Conservation (phyloP, 2,113 vertebrate genomes). For the Trematomus loennbergii region DNA sequence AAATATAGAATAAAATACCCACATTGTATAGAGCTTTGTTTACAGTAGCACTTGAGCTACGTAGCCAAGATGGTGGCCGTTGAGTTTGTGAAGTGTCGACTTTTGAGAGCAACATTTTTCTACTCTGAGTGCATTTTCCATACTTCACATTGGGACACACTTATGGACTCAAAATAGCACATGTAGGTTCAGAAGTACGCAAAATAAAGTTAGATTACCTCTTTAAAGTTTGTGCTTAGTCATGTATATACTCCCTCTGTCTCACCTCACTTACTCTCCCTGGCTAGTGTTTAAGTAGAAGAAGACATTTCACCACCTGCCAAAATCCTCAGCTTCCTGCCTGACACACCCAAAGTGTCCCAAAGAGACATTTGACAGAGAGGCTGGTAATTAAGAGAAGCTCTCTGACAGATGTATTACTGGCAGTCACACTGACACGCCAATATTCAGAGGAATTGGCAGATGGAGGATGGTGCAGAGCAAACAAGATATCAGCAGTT, state of each 20-base stretch:
- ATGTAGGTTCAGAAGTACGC: no score
- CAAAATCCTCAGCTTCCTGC: conserved; percentile 52
- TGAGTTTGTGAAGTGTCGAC: no score
- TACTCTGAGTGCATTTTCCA: no score
- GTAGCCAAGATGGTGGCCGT: no score
- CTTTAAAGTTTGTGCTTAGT: conserved; percentile 19
- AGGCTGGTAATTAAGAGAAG: conserved; percentile 70
- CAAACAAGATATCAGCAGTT: conserved; percentile 33
- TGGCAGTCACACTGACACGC: conserved; percentile 59
- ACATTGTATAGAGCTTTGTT: no score
- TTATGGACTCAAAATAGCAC: no score
- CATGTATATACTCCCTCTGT: conserved; percentile 16
- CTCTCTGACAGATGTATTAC: conserved; percentile 66
- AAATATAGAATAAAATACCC: no score
- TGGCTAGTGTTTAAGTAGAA: conserved; percentile 33
- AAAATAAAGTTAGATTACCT: not conserved
- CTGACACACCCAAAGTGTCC: conserved; percentile 66
- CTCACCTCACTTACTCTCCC: conserved; percentile 19
- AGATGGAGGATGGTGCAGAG: conserved; percentile 48
- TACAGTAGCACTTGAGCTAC: no score
- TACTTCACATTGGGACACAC: no score
- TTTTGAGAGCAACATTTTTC: no score
- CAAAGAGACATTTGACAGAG: conserved; percentile 63
- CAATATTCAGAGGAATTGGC: conserved; percentile 57
- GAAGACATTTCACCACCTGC: conserved; percentile 42